Base-by-base conservation (phyloP, 2,113 vertebrate species). In the Lagopus muta region DNA sequence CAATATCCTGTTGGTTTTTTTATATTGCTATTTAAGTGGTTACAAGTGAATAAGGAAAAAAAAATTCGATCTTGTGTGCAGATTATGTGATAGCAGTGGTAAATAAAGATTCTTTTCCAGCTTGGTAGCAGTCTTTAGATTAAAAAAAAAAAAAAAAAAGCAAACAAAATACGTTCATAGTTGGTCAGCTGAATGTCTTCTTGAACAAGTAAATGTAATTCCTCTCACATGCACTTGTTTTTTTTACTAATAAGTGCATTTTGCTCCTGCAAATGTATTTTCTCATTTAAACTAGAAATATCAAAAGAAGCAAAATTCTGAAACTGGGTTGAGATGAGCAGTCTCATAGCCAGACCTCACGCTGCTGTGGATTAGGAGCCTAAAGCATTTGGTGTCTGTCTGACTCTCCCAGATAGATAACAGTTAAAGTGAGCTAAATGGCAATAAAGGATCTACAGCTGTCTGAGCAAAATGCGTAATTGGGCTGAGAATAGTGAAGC, bases 1-100 rank as follows among this genome's bases (percentile, higher is more conserved):
- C 60, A 92, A 57, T 92, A 93, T 88, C 82, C 78, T 88, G 77
- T 42, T 89, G 42, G 4, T 74, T 79, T 86, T 54, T 27, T 28
- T 5, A 16, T 92, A 15, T 86, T 77, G 34, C 65, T 82, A 4
- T 66, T 83, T 87, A 66, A 79, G 52, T 73, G 25, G 10, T 66
- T 94, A 19, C 71, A 54, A 85, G 52, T 89, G 70, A 79, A n/a
- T 94, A 75, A 82, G 75, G 7, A 28, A 34, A 78, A 83, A 83
- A 83, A 77, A 84, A 86, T n/a, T 66, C 62, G 73, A n/a, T 89
- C 30, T 34, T 82, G 19, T 25, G 14, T 45, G 21, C 45, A 67
- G 61, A 32, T 77, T 17, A 75, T 86, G 34, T 84, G 73, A 43
- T 92, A 83, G 34, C 1, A 30, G 0, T 50, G 67, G 57, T 65